These are phyloP conservation scores for Ophion slaviceki DNA, from an alignment of 2,888 invertebrate species.

Conservation along the genomic window DNA sequence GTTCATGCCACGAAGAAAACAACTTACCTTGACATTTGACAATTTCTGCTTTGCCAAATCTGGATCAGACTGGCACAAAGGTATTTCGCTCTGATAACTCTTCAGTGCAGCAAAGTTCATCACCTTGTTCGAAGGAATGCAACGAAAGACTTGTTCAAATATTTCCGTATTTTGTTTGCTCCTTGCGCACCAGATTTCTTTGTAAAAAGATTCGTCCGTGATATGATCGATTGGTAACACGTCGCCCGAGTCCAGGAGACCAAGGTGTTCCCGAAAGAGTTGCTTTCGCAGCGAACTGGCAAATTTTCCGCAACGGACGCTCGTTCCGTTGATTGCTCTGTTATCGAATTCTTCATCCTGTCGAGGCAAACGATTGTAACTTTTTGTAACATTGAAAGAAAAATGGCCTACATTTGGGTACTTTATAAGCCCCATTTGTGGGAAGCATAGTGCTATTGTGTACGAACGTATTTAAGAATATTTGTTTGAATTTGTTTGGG, in stretches of 20 bases:
- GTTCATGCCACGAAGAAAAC: constrained; percentile 38
- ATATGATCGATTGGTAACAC: constrained; percentile 91
- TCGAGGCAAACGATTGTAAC: neutral
- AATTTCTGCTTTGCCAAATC: constrained; percentile 89
- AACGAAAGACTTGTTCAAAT: constrained; percentile 96
- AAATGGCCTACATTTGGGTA: too few species aligned
- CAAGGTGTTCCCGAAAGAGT: constrained; percentile 96
- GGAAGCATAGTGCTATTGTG: too few species aligned
- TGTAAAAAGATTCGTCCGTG: constrained; percentile 91
- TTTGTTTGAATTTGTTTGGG: too few species aligned
- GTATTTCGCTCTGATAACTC: constrained; percentile 89
- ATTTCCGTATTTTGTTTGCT: constrained; percentile 94
- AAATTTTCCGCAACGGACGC: constrained; percentile 93
- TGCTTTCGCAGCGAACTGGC: constrained; percentile 93
- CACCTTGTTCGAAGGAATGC: constrained; percentile 94
- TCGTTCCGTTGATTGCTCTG: constrained; percentile 92
- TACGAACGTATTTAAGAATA: too few species aligned
- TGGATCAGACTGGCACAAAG: constrained; percentile 90
- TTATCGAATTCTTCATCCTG: constrained; percentile 92
- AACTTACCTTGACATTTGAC: constrained; percentile 88
- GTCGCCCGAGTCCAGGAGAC: constrained; percentile 85
- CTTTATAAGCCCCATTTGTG: too few species aligned
- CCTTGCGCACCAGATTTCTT: constrained; percentile 91
- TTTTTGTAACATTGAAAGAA: too few species aligned
- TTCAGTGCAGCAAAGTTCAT: constrained; percentile 91